A percentile compares a stretch with the other conserved stretches of the same genome.
phyloP scores from a whole-genome alignment of 2,113 vertebrate genomes.

The Bombycilla garrulus region DNA sequence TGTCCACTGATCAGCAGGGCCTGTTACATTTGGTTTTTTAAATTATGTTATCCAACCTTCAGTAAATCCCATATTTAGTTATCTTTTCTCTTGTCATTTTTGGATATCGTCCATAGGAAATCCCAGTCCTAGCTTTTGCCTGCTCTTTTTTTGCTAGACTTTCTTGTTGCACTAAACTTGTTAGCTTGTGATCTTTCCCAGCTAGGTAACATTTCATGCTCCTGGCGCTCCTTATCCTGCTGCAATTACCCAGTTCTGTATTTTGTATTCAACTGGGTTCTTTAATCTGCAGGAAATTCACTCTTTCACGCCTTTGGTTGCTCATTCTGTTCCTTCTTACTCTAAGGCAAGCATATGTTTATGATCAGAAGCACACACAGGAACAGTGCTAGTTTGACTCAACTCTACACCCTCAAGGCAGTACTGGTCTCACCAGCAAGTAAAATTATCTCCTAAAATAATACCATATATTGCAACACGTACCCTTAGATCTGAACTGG shows the following conservation, averaged over 20 bases:
- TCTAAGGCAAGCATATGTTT: background rate
- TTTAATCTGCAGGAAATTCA: background rate
- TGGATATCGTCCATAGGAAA: background rate
- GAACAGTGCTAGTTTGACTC: background rate
- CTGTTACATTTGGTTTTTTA: background rate
- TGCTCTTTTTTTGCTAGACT: background rate
- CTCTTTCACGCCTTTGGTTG: background rate
- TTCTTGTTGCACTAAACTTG: background rate
- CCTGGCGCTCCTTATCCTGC: background rate
- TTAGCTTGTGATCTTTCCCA: background rate
- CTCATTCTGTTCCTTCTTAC: background rate
- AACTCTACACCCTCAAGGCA: background rate
- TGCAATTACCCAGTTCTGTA: background rate
- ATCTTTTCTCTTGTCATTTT: background rate
- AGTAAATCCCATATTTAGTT: background rate
- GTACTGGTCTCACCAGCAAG: background rate
- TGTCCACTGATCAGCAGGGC: background rate
- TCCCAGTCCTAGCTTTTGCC: background rate
- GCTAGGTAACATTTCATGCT: background rate
- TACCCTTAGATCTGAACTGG: background rate
- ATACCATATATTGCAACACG: background rate
- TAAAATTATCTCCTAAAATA: background rate
- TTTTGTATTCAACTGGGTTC: background rate
- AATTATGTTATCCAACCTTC: background rate
- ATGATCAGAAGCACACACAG: background rate